These are phyloP conservation scores for Sylvilagus bachmani DNA, from an alignment of 2,113 vertebrate genomes.

Conservation along the genomic window DNA sequence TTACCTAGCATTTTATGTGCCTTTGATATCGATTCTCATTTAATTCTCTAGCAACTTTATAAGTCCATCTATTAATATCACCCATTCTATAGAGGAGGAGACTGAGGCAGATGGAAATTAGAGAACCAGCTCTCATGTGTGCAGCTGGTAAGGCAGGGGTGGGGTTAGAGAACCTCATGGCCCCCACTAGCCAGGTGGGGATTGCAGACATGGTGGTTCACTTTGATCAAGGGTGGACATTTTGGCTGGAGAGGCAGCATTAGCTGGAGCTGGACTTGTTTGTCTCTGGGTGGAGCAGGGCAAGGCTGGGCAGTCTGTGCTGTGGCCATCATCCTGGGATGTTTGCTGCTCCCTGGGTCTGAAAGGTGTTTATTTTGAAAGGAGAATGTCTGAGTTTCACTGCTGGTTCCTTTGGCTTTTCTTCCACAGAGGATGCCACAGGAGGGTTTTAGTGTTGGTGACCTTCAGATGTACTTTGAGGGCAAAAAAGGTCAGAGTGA, in stretches of 20 bases:
- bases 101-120: neutral
- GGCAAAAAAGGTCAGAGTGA: neutral
- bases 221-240: neutral
- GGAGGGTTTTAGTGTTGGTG: neutral
- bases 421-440: neutral
- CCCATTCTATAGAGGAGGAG: neutral
- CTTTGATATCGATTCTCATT: neutral
- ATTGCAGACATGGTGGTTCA: neutral
- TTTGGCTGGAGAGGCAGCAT: neutral
- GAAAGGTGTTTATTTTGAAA: slow-evolving; percentile 18
- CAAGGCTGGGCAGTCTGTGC: neutral
- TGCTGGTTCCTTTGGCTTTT: neutral
- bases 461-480: neutral
- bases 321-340: neutral
- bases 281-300: neutral
- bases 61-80: neutral
- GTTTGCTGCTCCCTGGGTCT: neutral
- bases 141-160: neutral
- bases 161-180: neutral
- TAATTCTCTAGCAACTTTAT: neutral
- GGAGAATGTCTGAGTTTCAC: slow-evolving; percentile 6
- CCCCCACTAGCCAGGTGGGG: neutral
- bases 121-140: neutral
- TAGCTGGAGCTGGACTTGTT: slow-evolving; percentile 26
- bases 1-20: neutral